phyloP scores from a whole-genome alignment of 2,888 invertebrate genomes.

The Lacanobia oleracea region DNA sequence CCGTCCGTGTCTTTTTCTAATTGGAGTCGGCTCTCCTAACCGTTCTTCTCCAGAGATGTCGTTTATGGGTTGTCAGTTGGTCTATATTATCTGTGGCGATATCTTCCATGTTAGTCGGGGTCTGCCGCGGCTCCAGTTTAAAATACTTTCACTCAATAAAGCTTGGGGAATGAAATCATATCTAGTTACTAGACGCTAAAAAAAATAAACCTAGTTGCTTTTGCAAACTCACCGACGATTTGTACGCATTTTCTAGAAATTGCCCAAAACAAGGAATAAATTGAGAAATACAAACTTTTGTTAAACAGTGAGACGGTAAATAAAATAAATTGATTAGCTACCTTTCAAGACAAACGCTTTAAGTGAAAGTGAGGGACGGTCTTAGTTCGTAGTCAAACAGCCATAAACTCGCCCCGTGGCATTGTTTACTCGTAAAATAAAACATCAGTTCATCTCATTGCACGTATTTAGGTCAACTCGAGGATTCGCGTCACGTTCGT shows the following conservation, averaged over 20 bases:
- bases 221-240: background rate
- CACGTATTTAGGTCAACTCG: conserved; percentile 77
- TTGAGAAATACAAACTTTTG: conserved; percentile 32
- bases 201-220: background rate
- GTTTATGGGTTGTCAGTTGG: no score
- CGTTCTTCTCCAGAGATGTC: no score
- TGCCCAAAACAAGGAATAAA: background rate
- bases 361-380: conserved; percentile 51
- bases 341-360: conserved; percentile 52
- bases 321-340: conserved; percentile 53
- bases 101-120: no score
- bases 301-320: conserved; percentile 1
- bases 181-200: no score
- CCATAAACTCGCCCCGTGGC: conserved; percentile 56
- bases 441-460: conserved; percentile 66
- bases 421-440: conserved; percentile 67
- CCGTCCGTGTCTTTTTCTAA: no score
- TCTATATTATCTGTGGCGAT: no score
- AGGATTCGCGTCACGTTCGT: conserved; percentile 82
- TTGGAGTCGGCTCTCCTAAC: no score
- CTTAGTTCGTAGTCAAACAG: conserved; percentile 50
- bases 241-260: background rate
- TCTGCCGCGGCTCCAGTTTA: no score
- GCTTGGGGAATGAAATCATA: background rate
- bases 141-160: background rate